These are phyloP conservation scores for Alethe diademata DNA, from an alignment of 2,113 vertebrate genomes.

Conservation along the genomic window DNA sequence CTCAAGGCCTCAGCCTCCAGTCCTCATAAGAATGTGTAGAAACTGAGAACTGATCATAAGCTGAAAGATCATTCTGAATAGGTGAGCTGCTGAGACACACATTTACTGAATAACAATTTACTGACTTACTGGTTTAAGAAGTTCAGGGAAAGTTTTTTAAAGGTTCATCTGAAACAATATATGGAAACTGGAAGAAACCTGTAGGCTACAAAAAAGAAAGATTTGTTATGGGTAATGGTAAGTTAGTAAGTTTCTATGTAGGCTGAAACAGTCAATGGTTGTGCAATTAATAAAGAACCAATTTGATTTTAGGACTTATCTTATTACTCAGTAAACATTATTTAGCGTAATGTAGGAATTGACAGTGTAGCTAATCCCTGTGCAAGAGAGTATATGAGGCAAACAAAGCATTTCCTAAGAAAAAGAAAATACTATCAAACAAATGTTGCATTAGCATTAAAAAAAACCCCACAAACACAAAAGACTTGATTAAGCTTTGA, in stretches of 20 bases:
- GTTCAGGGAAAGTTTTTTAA: not conserved
- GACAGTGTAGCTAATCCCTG: not conserved
- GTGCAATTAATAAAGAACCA: not conserved
- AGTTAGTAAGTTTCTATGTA: not conserved
- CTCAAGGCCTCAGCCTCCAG: not conserved
- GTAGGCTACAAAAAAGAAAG: not conserved
- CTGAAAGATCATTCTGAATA: not conserved
- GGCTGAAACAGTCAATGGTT: not conserved
- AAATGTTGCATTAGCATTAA: not conserved
- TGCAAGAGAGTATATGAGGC: not conserved
- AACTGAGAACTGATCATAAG: not conserved
- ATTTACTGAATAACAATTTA: not conserved
- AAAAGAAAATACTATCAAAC: accelerated
- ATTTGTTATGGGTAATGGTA: not conserved
- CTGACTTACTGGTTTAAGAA: not conserved
- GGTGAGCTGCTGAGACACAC: not conserved
- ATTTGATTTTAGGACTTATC: not conserved
- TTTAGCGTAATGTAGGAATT: not conserved
- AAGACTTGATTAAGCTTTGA: not conserved
- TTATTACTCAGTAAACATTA: not conserved
- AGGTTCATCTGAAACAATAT: not conserved
- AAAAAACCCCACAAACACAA: not conserved
- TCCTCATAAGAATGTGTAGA: not conserved
- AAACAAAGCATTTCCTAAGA: not conserved
- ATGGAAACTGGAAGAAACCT: not conserved